Evolutionary conservation across 1,140 invertebrate species (phyloP), one percentile per base, ranked within the genome.

Genomic region (Papilio dardanus): DNA sequence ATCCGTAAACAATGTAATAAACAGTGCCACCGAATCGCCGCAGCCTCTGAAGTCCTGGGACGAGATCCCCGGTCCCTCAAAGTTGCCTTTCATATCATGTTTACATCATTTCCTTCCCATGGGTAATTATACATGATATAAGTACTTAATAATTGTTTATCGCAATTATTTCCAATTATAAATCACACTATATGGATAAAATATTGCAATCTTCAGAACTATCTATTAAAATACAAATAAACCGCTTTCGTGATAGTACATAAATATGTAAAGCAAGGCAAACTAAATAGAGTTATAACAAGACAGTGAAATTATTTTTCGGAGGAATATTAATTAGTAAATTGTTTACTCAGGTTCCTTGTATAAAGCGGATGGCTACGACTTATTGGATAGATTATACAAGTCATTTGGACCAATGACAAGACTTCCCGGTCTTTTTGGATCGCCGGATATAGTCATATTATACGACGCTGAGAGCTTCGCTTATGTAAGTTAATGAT

Each of bases 401-500:
- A 76, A 80, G 42, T 65, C 65, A 37, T 82, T 82, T 37, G 80
- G 81, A 42, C 76, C 76, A 42, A 79, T 82, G 30, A 68, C 77
- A 10, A 75, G 40, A 77, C 24, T 82, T 12, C 54, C 77, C 16
- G 74, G 73, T 1, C 30, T 79, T 0, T 46, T 80, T 28, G 81
- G 79, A 4, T 69, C 28, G 35, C 74, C 68, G n/a, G 35, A 66
- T 42, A 67, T 79, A 50, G 46, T 79, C n/a, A 66, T 82, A 10
- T 14, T 82, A 7, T 79, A 46, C 42, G 77, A 81, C 35, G 37
- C 81, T n/a, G 69, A 79, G 67, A 73, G 31, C 12, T 37, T 66
- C 8, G 79, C 78, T 33, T 74, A 78, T 42, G 79, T 81, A 74
- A 73, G 71, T 73, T 40, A 21, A 10, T 37, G 19, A 7, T 14